Evolutionary conservation across 2,797 vertebrate species (phyloP), one percentile per base, ranked within the genome.

Genomic region (Chelon auratus): DNA sequence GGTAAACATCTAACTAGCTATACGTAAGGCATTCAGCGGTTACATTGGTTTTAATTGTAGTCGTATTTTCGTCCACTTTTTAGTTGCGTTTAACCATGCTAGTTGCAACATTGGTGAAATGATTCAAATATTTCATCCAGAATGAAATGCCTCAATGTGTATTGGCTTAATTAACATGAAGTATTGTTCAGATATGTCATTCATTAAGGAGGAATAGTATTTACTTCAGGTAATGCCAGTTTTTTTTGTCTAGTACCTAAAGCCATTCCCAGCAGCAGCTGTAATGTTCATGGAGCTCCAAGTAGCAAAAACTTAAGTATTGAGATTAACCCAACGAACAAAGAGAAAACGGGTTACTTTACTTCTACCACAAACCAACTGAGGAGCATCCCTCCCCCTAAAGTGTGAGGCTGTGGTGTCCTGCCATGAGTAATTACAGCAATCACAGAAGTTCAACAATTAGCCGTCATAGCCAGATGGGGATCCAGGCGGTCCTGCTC

Each of bases 391-490:
- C 45, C 73, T 52, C 33, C 51, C 18, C 37, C 51, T 4, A 0
- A 0, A 17, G 51, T 67, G 62, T 42, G 70, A 61, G 39, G 63
- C 62, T 50, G 68, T 30, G 66, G 61, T 24, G 60, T 77, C 78
- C 75, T 72, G 71, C 81, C 36, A 43, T 89, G 90, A 92, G 81
- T 89, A 88, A 92, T 93, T 89, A 91, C 89, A 87, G 82, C 88
- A 93, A 93, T 93, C 92, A 93, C 86, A 84, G 55, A 92, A 91
- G 84, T 91, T 92, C 89, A 94, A 92, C 92, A 93, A 89, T 92
- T 91, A 89, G 80, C 87, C 86, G 88, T 89, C 89, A 73, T 71
- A 91, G 85, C 91, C 91, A 91, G 88, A 93, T 93, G 92, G 88
- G 81, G 83, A 90, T 86, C 68, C 68, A 65, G 61, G 75, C 80